Conservation (phyloP, 2,888 invertebrate species). For the Lithophane leautieri region DNA sequence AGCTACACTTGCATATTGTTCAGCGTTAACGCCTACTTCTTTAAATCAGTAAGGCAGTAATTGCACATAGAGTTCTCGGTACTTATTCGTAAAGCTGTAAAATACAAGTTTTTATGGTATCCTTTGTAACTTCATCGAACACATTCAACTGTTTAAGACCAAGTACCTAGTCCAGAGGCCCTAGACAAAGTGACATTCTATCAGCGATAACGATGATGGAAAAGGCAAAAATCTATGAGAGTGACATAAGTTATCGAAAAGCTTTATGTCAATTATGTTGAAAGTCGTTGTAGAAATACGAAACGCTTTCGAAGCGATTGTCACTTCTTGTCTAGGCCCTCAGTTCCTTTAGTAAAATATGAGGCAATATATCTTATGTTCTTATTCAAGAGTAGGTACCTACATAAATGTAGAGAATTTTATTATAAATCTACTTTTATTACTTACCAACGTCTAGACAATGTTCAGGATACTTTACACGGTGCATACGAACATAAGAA, state of each 20-base stretch:
- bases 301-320: too few relatives aligned
- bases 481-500: conserved; percentile 64
- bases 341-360: conserved; percentile 2
- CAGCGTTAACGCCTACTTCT: conserved; percentile 43
- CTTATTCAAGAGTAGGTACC: conserved; percentile 15
- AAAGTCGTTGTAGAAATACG: too few relatives aligned
- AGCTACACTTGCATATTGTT: conserved; percentile 20
- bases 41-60: conserved; percentile 42
- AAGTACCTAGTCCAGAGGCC: too few relatives aligned
- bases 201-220: too few relatives aligned
- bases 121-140: conserved; percentile 21
- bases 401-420: conserved; percentile 23
- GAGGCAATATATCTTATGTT: conserved; percentile 23
- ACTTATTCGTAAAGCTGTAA: conserved; percentile 19
- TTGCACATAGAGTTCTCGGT: conserved; percentile 26
- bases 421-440: conserved; percentile 44
- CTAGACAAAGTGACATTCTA: too few relatives aligned
- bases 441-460: conserved; percentile 56
- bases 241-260: too few relatives aligned
- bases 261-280: too few relatives aligned
- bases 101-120: conserved; percentile 12
- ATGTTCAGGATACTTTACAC: conserved; percentile 37
- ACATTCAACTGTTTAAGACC: conserved; percentile 20
- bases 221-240: too few relatives aligned
- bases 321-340: too few relatives aligned